Evolutionary conservation across 2,113 vertebrate species (phyloP).

Genomic region (Willisornis vidua): DNA sequence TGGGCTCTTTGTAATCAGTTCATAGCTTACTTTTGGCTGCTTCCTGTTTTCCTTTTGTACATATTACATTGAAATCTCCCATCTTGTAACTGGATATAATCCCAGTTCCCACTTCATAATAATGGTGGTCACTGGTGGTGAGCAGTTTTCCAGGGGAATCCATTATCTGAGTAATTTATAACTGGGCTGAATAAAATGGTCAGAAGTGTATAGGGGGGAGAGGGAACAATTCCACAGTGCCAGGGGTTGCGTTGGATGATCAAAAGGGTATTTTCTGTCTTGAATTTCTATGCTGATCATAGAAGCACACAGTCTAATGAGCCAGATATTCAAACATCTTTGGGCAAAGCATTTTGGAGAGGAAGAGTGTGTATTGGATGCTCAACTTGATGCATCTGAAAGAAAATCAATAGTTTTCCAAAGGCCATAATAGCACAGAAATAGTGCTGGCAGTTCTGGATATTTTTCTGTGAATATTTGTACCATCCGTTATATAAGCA

Average conservation of each 20-base stretch:
- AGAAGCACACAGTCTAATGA: constrained; percentile 20
- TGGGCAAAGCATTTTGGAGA: constrained; percentile 43
- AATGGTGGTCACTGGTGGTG: background rate
- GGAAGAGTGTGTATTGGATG: constrained; percentile 19
- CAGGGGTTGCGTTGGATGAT: background rate
- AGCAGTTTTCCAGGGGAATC: background rate
- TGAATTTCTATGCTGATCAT: constrained; percentile 33
- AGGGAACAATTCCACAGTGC: constrained; percentile 3
- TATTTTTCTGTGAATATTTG: constrained; percentile 36
- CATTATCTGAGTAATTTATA: constrained; percentile 20
- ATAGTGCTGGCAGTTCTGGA: constrained; percentile 58
- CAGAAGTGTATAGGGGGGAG: background rate
- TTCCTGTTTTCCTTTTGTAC: background rate
- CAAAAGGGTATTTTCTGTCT: background rate
- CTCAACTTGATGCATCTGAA: constrained; percentile 19
- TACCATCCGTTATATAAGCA: constrained; percentile 46
- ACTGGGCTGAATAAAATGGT: background rate
- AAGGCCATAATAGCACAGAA: constrained; percentile 63
- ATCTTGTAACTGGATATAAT: constrained; percentile 5
- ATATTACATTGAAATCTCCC: background rate
- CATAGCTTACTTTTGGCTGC: background rate
- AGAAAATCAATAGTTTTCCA: constrained; percentile 56
- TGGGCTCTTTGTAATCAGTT: background rate
- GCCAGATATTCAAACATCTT: constrained; percentile 60
- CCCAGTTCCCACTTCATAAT: constrained; percentile 4